A percentile compares a stretch with the other conserved stretches of the same genome.
Evolutionary conservation across 2,888 invertebrate genomes (phyloP).

Genomic region (Cephus spinipes): DNA sequence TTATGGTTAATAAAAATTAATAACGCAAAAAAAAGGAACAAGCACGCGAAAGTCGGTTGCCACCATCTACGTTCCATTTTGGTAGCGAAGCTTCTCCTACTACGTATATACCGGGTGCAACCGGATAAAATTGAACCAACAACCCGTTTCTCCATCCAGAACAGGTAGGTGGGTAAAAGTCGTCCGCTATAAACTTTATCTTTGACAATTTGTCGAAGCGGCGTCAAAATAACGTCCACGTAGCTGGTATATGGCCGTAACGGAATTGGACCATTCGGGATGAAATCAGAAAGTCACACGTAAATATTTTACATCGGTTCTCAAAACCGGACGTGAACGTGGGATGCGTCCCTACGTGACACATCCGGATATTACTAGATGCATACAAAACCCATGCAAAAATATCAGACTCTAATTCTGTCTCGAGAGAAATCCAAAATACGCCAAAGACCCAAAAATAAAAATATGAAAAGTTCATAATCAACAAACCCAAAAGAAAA

Average conservation of each 20-base stretch:
- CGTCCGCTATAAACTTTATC: neutral
- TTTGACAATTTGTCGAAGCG: neutral
- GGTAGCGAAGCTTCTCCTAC: neutral
- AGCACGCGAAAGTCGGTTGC: conserved; percentile 40
- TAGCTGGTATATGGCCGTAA: neutral
- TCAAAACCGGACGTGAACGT: neutral
- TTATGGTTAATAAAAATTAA: conserved; percentile 38
- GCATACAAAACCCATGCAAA: no score
- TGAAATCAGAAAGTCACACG: neutral
- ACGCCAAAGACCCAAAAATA: no score
- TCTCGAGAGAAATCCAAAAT: no score
- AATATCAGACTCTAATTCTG: no score
- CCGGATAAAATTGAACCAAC: neutral
- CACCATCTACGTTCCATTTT: conserved; percentile 16
- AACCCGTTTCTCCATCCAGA: neutral
- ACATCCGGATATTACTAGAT: no score
- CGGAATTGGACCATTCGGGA: neutral
- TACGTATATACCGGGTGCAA: neutral
- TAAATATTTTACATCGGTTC: neutral
- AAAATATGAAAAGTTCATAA: neutral
- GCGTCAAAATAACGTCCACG: neutral
- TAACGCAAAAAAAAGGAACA: conserved; percentile 23
- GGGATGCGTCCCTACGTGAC: neutral
- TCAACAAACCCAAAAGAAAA: neutral
- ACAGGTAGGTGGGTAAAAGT: neutral